Base-by-base conservation (phyloP, 2,113 vertebrate species). In the Brienomyrus longianalis region DNA sequence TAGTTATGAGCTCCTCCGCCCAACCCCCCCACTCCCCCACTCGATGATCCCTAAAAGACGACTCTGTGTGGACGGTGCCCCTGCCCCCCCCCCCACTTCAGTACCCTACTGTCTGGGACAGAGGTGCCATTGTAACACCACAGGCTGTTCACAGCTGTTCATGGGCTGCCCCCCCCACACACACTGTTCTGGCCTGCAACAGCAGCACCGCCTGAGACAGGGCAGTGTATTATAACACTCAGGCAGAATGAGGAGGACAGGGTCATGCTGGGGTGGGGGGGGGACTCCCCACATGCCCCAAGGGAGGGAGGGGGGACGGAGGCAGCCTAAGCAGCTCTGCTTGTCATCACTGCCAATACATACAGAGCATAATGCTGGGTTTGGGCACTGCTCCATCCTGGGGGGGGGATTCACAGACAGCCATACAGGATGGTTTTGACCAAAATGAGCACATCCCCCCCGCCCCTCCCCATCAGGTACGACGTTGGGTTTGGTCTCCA, bases 291-390 rank as follows among this genome's bases (percentile, higher is more conserved):
- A 31, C 10, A 27, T 35, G 27, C 11, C 66, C n/a, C 8, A 2
- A 70, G 66, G 66, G 66, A 35, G n/a, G 27, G 27, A 21, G 52
- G 52, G 52, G 52, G 17, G 52, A 99, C 90, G 98, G 56, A n/a
- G 56, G 21, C 56, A n/a, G 56, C 21, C 21, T 23, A 1, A 1
- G 21, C 21, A n/a, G 56, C 56, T 59, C 56, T 59, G 56, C 56
- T n/a, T 2, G 6, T 59, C 56, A 59, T 59, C 21, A n/a, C 56
- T 7, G 7, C 56, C 56, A n/a, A 23, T 7, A 59, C 54, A 59
- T 59, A 23, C 56, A 59, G 8, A 59, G 7, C 21, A 59, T 59
- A 59, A 59, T 9, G 19, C 56, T 59, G 56, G 56, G 56, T 59
- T 59, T 23, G 21, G 56, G 56, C 19, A 21, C 19, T 56, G 19